Percentiles rank a stretch among this genome's conserved stretches.
These are phyloP conservation scores for Caloenas nicobarica DNA, from an alignment of 2,113 vertebrate genomes.

Conservation along the genomic window DNA sequence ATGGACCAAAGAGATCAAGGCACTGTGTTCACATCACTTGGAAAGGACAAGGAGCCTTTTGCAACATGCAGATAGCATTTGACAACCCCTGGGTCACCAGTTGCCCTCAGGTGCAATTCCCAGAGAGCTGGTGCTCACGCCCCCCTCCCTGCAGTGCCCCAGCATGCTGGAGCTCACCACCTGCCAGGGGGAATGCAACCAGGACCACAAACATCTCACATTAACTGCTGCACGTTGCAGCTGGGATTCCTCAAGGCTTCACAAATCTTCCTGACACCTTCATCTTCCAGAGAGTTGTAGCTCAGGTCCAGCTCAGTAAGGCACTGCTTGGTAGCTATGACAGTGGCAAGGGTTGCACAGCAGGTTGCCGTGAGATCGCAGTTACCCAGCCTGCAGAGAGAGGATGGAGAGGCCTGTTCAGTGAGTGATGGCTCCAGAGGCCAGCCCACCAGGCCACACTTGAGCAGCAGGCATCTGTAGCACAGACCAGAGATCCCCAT, in stretches of 20 bases:
- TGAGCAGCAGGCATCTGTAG: rapidly evolving
- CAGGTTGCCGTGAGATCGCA: conserved; percentile 65
- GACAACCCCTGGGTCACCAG: not conserved
- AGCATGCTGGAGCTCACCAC: not conserved
- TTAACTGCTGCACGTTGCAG: conserved; percentile 65
- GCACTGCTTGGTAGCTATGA: conserved; percentile 57
- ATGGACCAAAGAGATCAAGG: not conserved
- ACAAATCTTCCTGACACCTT: conserved; percentile 70
- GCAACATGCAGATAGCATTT: not conserved
- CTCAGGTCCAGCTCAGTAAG: conserved; percentile 70
- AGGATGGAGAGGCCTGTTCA: not conserved
- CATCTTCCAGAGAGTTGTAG: conserved; percentile 64
- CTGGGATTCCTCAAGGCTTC: conserved; percentile 66
- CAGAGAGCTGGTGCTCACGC: rapidly evolving
- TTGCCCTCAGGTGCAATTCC: not conserved
- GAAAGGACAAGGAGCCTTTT: not conserved
- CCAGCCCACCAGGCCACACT: not conserved
- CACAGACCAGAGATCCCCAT: rapidly evolving
- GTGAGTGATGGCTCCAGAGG: not conserved
- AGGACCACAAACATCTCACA: conserved; percentile 49
- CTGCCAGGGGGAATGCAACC: not conserved
- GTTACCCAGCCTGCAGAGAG: conserved; percentile 67
- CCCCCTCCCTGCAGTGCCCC: not conserved
- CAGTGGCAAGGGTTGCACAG: conserved; percentile 55
- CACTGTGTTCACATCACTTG: not conserved